These are phyloP conservation scores for Leuciscus idus DNA, from an alignment of 2,113 vertebrate genomes.

Conservation along the genomic window DNA sequence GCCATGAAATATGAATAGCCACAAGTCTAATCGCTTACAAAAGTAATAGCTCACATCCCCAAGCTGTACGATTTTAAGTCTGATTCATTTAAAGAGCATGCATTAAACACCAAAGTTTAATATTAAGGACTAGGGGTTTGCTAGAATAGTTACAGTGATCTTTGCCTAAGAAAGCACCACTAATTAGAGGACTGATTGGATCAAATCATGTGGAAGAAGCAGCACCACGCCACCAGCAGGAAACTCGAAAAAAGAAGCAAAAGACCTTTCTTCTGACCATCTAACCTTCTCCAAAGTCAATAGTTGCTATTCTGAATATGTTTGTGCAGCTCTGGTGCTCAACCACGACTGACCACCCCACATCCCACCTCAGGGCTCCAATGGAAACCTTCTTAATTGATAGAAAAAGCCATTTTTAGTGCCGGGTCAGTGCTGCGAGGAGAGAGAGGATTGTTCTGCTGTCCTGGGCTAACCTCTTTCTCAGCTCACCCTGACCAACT, in stretches of 20 bases:
- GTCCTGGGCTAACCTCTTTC: slow-evolving; percentile 42
- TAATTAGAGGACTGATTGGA: slow-evolving; percentile 15
- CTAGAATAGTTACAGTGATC: neutral
- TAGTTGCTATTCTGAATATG: slow-evolving; percentile 39
- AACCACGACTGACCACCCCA: slow-evolving; percentile 25
- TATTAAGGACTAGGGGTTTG: neutral
- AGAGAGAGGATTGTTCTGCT: slow-evolving; percentile 31
- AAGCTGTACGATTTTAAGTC: neutral
- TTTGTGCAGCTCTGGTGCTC: slow-evolving; percentile 31
- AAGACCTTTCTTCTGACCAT: slow-evolving; percentile 12
- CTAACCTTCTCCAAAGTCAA: slow-evolving; percentile 54
- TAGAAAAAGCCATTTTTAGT: slow-evolving; percentile 39
- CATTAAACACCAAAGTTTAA: neutral
- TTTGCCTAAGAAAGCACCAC: slow-evolving; percentile 23
- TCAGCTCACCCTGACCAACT: slow-evolving; percentile 24
- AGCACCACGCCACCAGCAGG: neutral
- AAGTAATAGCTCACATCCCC: too few species aligned
- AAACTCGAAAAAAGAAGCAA: neutral
- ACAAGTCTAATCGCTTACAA: too few species aligned
- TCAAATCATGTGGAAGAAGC: slow-evolving; percentile 28
- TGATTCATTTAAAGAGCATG: neutral
- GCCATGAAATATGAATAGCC: too few species aligned
- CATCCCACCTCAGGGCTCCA: slow-evolving; percentile 35
- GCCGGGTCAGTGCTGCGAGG: slow-evolving; percentile 4
- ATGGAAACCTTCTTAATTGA: slow-evolving; percentile 50